A percentile compares a stretch with the other conserved stretches of the same genome.
These are phyloP conservation scores for Bombyx mori DNA, from an alignment of 1,140 invertebrate genomes.

Conservation along the genomic window DNA sequence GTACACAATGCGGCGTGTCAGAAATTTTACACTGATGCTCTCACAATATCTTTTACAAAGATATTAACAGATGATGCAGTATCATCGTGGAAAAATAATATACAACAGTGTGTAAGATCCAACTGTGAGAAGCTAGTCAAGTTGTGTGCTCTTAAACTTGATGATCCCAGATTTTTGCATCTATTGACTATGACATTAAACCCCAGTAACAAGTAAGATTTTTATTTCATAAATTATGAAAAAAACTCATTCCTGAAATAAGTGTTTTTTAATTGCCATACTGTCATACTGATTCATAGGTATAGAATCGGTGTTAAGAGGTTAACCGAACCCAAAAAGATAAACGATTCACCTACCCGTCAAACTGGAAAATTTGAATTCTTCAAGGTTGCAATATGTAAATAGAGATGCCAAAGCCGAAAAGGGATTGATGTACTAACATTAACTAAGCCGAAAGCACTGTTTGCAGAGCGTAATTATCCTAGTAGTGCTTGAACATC, in stretches of 20 bases:
- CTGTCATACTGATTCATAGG: no score
- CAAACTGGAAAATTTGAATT: no score
- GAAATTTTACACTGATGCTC: slow-evolving; percentile 94
- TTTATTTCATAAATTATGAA: slow-evolving; percentile 8
- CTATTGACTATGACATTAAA: slow-evolving; percentile 94
- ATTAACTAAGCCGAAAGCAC: no score
- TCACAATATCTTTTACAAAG: slow-evolving; percentile 96
- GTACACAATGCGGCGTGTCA: slow-evolving; percentile 92
- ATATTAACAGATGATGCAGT: slow-evolving; percentile 99
- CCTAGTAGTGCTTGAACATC: no score
- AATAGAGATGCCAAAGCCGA: no score
- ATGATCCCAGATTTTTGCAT: slow-evolving; percentile 94
- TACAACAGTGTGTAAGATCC: slow-evolving; percentile 94
- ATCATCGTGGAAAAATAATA: slow-evolving; percentile 97
- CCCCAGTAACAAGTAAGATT: slow-evolving; percentile 88
- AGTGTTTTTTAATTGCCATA: background rate
- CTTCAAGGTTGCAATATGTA: no score
- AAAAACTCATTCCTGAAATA: background rate
- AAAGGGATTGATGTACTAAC: no score
- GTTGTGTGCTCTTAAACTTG: slow-evolving; percentile 91
- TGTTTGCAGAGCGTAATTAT: no score
- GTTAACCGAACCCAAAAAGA: slow-evolving; percentile 1
- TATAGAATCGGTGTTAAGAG: background rate
- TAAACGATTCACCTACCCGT: no score
- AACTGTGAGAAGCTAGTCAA: slow-evolving; percentile 94